phyloP scores from a whole-genome alignment of 2,888 invertebrate genomes.

The Creontiades dilutus region DNA sequence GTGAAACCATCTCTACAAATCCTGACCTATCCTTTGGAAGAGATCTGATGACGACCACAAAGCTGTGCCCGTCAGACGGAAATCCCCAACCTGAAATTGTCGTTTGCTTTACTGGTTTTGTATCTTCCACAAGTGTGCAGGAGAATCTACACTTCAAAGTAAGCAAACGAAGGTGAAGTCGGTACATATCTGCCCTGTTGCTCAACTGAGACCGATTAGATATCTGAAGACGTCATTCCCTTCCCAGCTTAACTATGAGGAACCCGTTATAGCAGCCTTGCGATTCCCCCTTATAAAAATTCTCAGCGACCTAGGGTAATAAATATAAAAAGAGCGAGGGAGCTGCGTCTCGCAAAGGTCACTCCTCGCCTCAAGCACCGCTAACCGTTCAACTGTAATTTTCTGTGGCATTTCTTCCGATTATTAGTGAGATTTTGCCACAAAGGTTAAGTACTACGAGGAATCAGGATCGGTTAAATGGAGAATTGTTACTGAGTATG shows the following conservation, averaged over 20 bases:
- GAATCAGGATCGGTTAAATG: no score
- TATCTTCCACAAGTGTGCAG: no score
- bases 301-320: constrained; percentile 20
- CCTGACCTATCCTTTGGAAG: no score
- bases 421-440: not conserved
- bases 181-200: no score
- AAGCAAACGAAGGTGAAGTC: no score
- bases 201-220: not conserved
- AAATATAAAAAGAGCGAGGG: constrained; percentile 22
- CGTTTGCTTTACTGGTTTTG: no score
- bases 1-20: no score
- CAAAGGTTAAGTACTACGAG: not conserved
- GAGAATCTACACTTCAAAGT: no score
- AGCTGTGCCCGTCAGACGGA: no score
- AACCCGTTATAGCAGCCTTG: constrained; percentile 42
- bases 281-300: constrained; percentile 12
- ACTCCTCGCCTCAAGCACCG: constrained; percentile 19
- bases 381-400: not conserved
- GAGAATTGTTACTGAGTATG: no score
- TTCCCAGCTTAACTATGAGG: not conserved
- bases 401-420: not conserved
- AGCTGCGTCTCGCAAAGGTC: not conserved
- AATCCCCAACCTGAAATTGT: no score
- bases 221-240: not conserved
- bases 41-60: no score